Percentiles rank a stretch among this genome's conserved stretches.
These are phyloP conservation scores for Drosophila mimetica DNA, from an alignment of 2,888 invertebrate species.

Conservation along the genomic window DNA sequence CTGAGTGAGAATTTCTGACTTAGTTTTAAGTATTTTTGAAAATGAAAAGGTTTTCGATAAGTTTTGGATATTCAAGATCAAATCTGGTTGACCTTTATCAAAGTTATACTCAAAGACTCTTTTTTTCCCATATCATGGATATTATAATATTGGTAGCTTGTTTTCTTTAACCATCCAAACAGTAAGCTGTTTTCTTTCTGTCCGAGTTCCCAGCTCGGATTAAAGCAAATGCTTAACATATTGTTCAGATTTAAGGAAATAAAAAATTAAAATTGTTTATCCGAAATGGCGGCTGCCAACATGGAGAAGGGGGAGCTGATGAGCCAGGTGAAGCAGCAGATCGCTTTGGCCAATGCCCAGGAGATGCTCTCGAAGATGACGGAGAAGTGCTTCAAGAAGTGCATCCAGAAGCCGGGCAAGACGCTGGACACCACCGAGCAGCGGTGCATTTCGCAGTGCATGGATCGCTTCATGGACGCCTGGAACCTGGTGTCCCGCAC, in stretches of 20 bases:
- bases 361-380: slow-evolving; percentile 96
- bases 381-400: slow-evolving; percentile 98
- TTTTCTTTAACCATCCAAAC: neutral
- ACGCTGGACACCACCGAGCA: slow-evolving; percentile 95
- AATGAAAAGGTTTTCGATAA: too few relatives aligned
- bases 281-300: slow-evolving; percentile 85
- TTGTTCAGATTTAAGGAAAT: slow-evolving; percentile 2
- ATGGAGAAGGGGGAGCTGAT: slow-evolving; percentile 93
- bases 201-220: neutral
- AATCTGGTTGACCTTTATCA: too few relatives aligned
- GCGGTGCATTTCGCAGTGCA: slow-evolving; percentile 96
- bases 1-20: too few relatives aligned
- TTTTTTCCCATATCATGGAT: too few relatives aligned
- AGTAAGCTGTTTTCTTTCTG: slow-evolving; percentile 6
- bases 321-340: slow-evolving; percentile 97
- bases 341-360: slow-evolving; percentile 96
- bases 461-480: slow-evolving; percentile 98
- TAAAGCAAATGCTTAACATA: neutral
- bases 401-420: slow-evolving; percentile 95
- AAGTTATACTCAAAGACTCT: too few relatives aligned
- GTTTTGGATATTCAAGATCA: too few relatives aligned
- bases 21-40: too few relatives aligned
- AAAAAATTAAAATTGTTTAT: slow-evolving; percentile 25
- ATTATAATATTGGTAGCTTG: too few relatives aligned
- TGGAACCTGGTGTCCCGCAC: slow-evolving; percentile 96